Evolutionary conservation across 2,888 invertebrate genomes (phyloP).

Genomic region (Pocota personata): DNA sequence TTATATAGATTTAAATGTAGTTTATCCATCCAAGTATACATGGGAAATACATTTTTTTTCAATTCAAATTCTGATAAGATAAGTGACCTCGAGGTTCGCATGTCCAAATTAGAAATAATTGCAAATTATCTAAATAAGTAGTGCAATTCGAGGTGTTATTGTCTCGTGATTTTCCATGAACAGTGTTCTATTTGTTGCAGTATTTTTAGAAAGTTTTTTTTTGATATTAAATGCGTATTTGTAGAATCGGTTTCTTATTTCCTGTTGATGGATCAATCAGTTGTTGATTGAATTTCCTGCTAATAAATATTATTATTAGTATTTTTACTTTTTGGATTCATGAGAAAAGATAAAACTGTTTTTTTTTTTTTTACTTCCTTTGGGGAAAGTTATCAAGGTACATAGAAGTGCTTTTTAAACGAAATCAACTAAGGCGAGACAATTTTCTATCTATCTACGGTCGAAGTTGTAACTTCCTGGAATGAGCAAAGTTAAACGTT

Average conservation of each 20-base stretch:
- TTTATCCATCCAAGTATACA: neutral
- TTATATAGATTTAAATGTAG: neutral
- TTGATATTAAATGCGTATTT: neutral
- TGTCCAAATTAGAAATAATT: neutral
- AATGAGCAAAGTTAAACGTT: no score
- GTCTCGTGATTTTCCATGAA: neutral
- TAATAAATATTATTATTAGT: no score
- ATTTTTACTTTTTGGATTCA: no score
- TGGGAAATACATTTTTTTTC: neutral
- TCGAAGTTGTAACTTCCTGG: no score
- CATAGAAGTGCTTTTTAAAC: no score
- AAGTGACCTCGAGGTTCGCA: neutral
- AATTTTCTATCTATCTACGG: no score
- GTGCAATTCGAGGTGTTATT: neutral
- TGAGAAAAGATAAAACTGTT: no score
- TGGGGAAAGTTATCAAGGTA: no score
- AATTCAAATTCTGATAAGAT: neutral
- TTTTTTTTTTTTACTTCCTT: no score
- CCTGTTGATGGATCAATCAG: neutral
- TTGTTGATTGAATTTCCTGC: neutral
- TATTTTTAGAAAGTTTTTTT: neutral
- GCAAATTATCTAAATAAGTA: neutral
- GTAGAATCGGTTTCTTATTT: neutral
- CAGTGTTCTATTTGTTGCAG: neutral
- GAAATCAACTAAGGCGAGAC: no score